Percentiles rank a stretch among this genome's conserved stretches.
phyloP scores from a whole-genome alignment of 2,113 vertebrate species.

The Tachysurus vachellii region DNA sequence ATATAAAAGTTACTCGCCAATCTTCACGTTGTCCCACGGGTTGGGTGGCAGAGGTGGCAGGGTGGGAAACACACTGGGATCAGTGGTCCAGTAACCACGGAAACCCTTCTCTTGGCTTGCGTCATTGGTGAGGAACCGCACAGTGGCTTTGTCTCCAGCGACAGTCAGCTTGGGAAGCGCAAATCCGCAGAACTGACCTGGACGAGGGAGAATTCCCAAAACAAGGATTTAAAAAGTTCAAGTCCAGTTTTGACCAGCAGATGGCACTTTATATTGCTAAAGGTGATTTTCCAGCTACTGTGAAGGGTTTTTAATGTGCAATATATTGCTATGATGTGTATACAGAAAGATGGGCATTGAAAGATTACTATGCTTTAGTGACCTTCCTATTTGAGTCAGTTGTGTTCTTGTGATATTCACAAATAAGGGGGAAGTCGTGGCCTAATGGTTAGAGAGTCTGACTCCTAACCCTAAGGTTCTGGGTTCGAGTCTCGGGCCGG shows the following conservation, averaged over 20 bases:
- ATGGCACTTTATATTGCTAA: not conserved
- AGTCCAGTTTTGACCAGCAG: not conserved
- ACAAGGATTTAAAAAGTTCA: not conserved
- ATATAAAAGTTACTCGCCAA: slow-evolving; percentile 59
- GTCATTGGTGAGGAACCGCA: slow-evolving; percentile 71
- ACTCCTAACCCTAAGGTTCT: no score
- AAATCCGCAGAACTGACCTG: slow-evolving; percentile 71
- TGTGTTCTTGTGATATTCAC: not conserved
- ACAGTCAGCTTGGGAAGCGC: slow-evolving; percentile 53
- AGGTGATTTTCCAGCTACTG: not conserved
- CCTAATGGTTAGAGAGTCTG: no score
- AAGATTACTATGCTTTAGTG: not conserved
- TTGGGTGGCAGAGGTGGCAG: slow-evolving; percentile 59
- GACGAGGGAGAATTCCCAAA: slow-evolving; percentile 35
- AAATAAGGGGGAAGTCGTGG: no score
- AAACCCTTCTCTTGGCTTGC: slow-evolving; percentile 68
- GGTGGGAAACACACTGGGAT: slow-evolving; percentile 60
- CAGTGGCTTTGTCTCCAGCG: slow-evolving; percentile 54
- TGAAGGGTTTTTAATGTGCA: not conserved
- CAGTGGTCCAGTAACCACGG: slow-evolving; percentile 74
- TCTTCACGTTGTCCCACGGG: slow-evolving; percentile 67
- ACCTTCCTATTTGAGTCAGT: not conserved
- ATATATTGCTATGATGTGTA: not conserved
- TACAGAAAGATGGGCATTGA: not conserved
- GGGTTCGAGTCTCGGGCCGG: no score